Base-by-base conservation (phyloP, 2,797 vertebrate genomes). In the Potorous gilbertii region DNA sequence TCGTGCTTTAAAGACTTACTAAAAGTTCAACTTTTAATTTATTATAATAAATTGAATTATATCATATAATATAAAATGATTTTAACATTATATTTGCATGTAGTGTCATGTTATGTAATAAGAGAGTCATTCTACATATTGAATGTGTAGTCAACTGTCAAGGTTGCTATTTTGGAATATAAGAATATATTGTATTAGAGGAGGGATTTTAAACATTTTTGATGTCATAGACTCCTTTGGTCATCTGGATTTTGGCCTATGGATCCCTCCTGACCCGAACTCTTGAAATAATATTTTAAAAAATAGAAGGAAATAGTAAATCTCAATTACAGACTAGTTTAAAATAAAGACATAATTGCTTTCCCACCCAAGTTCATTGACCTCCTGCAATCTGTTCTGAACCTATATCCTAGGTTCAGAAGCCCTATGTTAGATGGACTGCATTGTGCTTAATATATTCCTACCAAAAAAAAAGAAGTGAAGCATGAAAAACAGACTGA, bases 1-100 rank as follows among this genome's bases (percentile, higher is more conserved):
- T 96, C 34, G 1, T 91, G 24, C 94, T 94, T 55, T 92, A 46
- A 81, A 59, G 90, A 87, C 91, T 50, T 92, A 92, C 93, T 56
- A 92, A 10, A 91, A 90, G 91, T 93, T 95, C 50, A 81, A 0
- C 74, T 92, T 93, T 74, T 74, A 40, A 46, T 74, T 96, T 92
- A 91, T 94, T 54, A 57, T 96, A 90, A 16, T 87, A 31, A 16
- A 90, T 56, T 92, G 55, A 92, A 46, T 96, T 89, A 40, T 89
- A 54, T 87, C 62, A 91, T 92, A 91, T 90, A 24, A 16, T 54
- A 29, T 18, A 93, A 55, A 34, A 92, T 11, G 50, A 57, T 54
- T 95, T 96, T 96, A 93, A 87, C 21, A 46, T 46, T 46, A 46
- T 46, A 27, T 81, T 46, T 81, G 40, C 40, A 81, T 81, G 46